Evolutionary conservation across 2,113 vertebrate genomes (phyloP).

Genomic region (Thomomys bottae): DNA sequence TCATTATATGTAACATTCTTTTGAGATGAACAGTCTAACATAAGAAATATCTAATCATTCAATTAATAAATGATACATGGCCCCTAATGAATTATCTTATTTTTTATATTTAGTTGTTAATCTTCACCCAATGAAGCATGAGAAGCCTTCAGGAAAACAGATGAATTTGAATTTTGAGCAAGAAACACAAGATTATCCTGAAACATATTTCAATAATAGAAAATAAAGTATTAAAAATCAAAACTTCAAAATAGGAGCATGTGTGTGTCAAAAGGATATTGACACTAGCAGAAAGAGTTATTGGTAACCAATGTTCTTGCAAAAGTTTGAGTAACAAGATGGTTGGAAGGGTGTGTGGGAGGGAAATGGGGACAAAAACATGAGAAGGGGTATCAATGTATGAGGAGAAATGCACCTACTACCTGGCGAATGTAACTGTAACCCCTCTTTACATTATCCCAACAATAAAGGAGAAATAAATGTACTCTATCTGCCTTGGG

Average conservation of each 20-base stretch:
- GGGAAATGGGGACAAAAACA: no score
- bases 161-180: not conserved
- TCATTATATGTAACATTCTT: not conserved
- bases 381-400: no score
- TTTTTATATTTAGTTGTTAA: not conserved
- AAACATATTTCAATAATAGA: not conserved
- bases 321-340: not conserved
- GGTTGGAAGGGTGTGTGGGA: no score
- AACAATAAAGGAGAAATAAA: no score
- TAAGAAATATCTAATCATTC: conserved; percentile 13
- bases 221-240: not conserved
- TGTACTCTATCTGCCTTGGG: no score
- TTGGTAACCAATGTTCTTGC: not conserved
- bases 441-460: no score
- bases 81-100: not conserved
- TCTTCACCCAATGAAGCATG: not conserved
- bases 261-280: not conserved
- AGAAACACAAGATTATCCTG: not conserved
- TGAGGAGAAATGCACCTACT: no score
- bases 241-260: not conserved
- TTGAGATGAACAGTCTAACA: not conserved
- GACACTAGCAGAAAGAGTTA: not conserved
- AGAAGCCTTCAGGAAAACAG: not conserved
- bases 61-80: not conserved
- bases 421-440: no score